Percentiles rank a stretch among this genome's conserved stretches.
phyloP scores from a whole-genome alignment of 1,140 invertebrate species.

The Aphelenchoides avenae region DNA sequence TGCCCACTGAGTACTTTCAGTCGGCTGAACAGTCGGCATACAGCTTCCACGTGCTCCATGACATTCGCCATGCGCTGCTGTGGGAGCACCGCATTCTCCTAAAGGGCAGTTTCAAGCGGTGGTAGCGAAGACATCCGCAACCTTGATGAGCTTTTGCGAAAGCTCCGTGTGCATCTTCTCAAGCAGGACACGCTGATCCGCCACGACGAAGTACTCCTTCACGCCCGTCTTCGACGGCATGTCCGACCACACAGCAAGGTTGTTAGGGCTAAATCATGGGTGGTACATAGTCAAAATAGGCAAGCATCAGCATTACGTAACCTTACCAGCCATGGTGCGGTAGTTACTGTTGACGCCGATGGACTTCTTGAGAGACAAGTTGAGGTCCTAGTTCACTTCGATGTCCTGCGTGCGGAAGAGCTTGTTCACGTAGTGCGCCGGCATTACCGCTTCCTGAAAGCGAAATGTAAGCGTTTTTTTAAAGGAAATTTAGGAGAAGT shows the following conservation, averaged over 20 bases:
- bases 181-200: neutral
- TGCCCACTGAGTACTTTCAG: neutral
- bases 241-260: neutral
- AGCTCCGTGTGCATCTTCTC: neutral
- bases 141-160: neutral
- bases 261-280: neutral
- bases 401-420: constrained; percentile 91
- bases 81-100: neutral
- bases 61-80: neutral
- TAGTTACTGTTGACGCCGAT: constrained; percentile 55
- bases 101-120: neutral
- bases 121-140: neutral
- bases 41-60: no score
- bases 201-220: neutral
- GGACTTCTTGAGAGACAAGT: constrained; percentile 62
- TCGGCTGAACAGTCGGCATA: neutral
- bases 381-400: constrained; percentile 76
- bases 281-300: no score
- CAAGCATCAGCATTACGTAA: no score
- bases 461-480: constrained; percentile 3
- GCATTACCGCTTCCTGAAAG: constrained; percentile 85
- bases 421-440: constrained; percentile 98
- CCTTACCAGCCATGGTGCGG: constrained; percentile 16
- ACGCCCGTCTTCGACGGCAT: neutral
- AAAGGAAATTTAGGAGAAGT: neutral